Percentiles rank a stretch among this genome's conserved stretches.
These are phyloP conservation scores for Vultur gryphus DNA, from an alignment of 2,797 vertebrate genomes.

Conservation along the genomic window DNA sequence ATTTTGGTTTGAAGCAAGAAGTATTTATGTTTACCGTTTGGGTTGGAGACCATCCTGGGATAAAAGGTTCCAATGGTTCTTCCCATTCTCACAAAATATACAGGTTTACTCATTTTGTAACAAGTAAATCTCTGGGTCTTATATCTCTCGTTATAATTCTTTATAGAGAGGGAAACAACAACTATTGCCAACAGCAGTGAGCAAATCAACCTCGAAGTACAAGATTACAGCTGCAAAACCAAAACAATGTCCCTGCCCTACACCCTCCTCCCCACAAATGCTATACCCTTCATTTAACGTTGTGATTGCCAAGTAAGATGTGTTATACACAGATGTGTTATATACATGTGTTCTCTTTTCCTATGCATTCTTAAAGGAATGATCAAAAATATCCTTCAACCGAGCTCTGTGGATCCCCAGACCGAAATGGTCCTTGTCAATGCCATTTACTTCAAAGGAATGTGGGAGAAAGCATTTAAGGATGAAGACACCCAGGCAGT, in stretches of 20 bases:
- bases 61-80: background rate
- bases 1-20: background rate
- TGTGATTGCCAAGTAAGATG: background rate
- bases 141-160: background rate
- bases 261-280: background rate
- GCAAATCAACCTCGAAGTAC: background rate
- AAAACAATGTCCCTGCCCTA: background rate
- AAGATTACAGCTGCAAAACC: background rate
- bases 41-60: background rate
- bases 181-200: background rate
- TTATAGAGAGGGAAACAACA: background rate
- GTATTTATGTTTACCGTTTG: background rate
- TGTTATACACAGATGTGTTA: background rate
- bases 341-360: background rate
- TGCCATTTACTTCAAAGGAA: constrained; percentile 89
- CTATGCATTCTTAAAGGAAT: constrained; percentile 73
- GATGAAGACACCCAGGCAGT: constrained; percentile 73
- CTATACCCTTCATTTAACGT: background rate
- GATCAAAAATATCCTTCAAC: constrained; percentile 84
- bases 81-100: background rate
- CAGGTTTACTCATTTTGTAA: background rate
- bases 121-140: background rate
- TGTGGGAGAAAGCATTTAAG: constrained; percentile 82
- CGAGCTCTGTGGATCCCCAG: constrained; percentile 69
- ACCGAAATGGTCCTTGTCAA: constrained; percentile 86